Conservation (phyloP, 2,888 invertebrate species). For the Anagyrus pseudococci region DNA sequence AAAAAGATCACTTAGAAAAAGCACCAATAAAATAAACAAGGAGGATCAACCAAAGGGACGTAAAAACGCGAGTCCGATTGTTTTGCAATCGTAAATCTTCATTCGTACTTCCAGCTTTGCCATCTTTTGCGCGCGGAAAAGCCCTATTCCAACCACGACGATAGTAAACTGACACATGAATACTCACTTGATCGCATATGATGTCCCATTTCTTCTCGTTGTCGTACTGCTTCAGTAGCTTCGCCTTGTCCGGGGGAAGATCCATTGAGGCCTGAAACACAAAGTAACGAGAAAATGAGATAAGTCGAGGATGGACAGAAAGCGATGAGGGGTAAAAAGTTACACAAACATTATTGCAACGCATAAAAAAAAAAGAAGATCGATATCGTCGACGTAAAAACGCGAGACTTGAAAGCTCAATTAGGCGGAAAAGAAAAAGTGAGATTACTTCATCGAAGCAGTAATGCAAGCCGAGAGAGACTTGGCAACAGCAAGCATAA, state of each 20-base stretch:
- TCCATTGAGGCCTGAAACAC: constrained; percentile 95
- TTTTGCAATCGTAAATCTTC: constrained; percentile 28
- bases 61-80: constrained; percentile 14
- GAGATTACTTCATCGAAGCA: no score
- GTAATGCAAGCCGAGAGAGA: no score
- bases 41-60: constrained; percentile 8
- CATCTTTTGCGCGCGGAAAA: background rate
- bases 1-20: no score
- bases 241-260: constrained; percentile 97
- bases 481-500: no score
- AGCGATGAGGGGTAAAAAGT: no score
- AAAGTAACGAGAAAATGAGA: constrained; percentile 41
- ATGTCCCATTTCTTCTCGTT: constrained; percentile 99
- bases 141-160: no score
- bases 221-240: constrained; percentile 93
- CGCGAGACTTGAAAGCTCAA: no score
- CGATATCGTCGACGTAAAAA: no score
- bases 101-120: background rate
- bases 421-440: no score
- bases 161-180: no score
- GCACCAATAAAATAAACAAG: no score
- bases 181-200: constrained; percentile 94
- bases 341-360: background rate
- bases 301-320: no score
- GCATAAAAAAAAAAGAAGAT: background rate